Evolutionary conservation across 2,113 vertebrate genomes (phyloP), one percentile per base, ranked within the genome.

Genomic region (Nesospiza acunhae): DNA sequence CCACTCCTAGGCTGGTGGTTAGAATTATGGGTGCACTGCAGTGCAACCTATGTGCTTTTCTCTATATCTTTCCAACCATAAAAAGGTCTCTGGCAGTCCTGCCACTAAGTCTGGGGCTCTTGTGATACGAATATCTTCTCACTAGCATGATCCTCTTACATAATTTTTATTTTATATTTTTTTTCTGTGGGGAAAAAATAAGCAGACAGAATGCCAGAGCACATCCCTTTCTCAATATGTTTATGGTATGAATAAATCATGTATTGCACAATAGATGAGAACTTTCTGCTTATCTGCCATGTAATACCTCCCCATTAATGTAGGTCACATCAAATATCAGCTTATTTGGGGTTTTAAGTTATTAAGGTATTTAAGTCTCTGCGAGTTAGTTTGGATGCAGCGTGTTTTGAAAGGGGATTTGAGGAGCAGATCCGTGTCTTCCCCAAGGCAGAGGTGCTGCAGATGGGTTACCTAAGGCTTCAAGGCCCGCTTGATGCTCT

Each of bases 281-380:
- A 85, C 84, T 96, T 93, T 69, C 88, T 87, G 80, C 70, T 97
- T 97, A 93, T 97, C 81, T 88, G 41, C 59, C 77, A 44, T 96
- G 82, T 73, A 94, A 60, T 73, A 37, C 67, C 66, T 90, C 53
- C n/a, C 90, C 26, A 90, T 95, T 97, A 96, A 97, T 90, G 95
- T 91, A 70, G 90, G 75, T 91, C 87, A 96, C 92, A 93, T 94
- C 77, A 96, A 95, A 89, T 88, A 95, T 23, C 84, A 96, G 94
- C 90, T 95, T 80, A 95, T 96, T 95, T 93, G 77, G 93, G 84
- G 84, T 96, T 72, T 97, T 91, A 96, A 94, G 80, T 91, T 89
- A 94, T 96, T 97, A 88, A 88, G 10, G 94, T 93, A 87, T 69
- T 97, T 94, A 91, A 96, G 41, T 63, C 59, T 82, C 89, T 66